These are phyloP conservation scores for Acanthurus lineatus DNA, from an alignment of 2,797 vertebrate genomes.

Conservation along the genomic window DNA sequence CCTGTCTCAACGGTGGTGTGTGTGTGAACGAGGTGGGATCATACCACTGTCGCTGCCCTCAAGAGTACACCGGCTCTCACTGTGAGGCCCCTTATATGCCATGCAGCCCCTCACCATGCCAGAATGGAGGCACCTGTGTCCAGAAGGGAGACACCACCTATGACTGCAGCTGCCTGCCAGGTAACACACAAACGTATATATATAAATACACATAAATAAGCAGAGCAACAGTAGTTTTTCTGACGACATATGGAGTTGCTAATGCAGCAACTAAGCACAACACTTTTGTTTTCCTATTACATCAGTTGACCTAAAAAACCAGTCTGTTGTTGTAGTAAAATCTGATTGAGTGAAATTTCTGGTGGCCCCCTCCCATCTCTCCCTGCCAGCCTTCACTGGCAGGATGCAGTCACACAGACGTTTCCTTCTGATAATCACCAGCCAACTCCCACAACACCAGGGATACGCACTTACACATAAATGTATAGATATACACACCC, in stretches of 20 bases:
- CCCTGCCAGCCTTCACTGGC: slow-evolving; percentile 65
- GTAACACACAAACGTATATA: slow-evolving; percentile 76
- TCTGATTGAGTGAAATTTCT: slow-evolving; percentile 52
- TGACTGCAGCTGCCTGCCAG: slow-evolving; percentile 94
- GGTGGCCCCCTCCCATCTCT: slow-evolving; percentile 18
- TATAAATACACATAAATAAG: not conserved
- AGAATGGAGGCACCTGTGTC: slow-evolving; percentile 95
- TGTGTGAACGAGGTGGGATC: slow-evolving; percentile 94
- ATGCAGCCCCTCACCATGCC: slow-evolving; percentile 96
- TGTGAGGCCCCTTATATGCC: slow-evolving; percentile 93
- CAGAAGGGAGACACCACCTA: slow-evolving; percentile 92
- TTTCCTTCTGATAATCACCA: slow-evolving; percentile 79
- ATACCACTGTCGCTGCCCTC: slow-evolving; percentile 90
- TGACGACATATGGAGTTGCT: slow-evolving; percentile 16
- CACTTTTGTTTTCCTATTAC: slow-evolving; percentile 47
- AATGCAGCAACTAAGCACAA: slow-evolving; percentile 10
- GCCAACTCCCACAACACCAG: slow-evolving; percentile 31
- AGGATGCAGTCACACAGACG: slow-evolving; percentile 78
- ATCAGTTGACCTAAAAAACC: slow-evolving; percentile 58
- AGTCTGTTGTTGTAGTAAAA: slow-evolving; percentile 56
- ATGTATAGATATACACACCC: slow-evolving; percentile 56
- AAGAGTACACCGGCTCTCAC: slow-evolving; percentile 88
- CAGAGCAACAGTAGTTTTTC: not conserved
- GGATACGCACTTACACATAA: slow-evolving; percentile 37
- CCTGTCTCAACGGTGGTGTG: slow-evolving; percentile 89